A percentile compares a stretch with the other conserved stretches of the same genome.
Evolutionary conservation across 2,888 invertebrate genomes (phyloP).

Genomic region (Drosophila acutilabella): DNA sequence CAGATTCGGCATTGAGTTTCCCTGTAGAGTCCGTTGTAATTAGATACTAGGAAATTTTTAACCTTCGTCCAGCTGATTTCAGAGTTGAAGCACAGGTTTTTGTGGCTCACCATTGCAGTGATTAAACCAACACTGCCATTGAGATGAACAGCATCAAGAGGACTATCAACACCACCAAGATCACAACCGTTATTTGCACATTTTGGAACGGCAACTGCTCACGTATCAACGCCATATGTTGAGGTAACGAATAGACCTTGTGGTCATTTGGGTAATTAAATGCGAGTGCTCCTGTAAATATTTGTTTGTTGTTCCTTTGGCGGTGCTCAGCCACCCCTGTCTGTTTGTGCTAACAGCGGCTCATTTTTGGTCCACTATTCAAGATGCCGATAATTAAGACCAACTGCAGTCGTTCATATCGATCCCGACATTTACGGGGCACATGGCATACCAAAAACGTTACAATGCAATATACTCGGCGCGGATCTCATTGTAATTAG

Average conservation of each 20-base stretch:
- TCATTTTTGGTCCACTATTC: constrained; percentile 25
- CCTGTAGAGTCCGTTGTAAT: constrained; percentile 20
- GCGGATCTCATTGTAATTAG: constrained; percentile 48
- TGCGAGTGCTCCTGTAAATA: constrained; percentile 64
- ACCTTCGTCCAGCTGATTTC: constrained; percentile 38
- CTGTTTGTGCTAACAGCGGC: constrained; percentile 11
- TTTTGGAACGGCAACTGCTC: constrained; percentile 22
- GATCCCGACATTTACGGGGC: constrained; percentile 19
- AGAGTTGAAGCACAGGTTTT: constrained; percentile 4
- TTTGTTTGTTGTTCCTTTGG: constrained; percentile 60
- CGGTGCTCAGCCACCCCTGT: constrained; percentile 49
- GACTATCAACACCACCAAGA: not conserved
- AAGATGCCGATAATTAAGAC: constrained; percentile 49
- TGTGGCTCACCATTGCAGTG: not conserved
- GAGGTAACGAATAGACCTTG: constrained; percentile 7
- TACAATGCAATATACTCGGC: constrained; percentile 25
- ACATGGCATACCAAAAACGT: constrained; percentile 53
- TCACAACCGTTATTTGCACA: not conserved
- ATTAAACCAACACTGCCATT: not conserved
- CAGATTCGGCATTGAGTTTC: not conserved
- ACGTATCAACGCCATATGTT: constrained; percentile 56
- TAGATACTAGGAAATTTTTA: not conserved
- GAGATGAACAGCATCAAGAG: not conserved
- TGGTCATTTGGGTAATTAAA: constrained; percentile 58
- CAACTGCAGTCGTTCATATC: constrained; percentile 19